Percentiles rank a stretch among this genome's conserved stretches.
These are phyloP conservation scores for Argentina silus DNA, from an alignment of 2,797 vertebrate genomes.

Conservation along the genomic window DNA sequence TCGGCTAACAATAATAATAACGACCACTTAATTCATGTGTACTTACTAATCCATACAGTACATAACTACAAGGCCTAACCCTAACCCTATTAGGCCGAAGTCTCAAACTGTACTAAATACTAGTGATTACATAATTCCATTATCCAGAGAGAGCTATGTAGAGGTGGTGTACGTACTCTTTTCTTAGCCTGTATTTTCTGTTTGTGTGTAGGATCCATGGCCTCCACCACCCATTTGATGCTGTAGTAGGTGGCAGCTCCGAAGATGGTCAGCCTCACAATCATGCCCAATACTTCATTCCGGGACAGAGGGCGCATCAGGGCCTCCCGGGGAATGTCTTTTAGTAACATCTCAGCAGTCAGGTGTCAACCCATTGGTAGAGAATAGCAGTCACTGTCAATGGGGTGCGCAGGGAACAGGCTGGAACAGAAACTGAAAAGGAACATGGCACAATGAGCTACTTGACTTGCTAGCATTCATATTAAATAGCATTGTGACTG, in stretches of 20 bases:
- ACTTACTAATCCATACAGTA: no score
- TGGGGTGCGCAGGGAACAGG: neutral
- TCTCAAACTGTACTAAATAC: no score
- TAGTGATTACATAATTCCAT: neutral
- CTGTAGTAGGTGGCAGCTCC: conserved; percentile 82
- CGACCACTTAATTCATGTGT: no score
- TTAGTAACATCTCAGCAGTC: conserved; percentile 68
- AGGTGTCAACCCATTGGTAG: conserved; percentile 66
- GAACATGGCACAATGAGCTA: neutral
- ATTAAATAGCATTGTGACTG: no score
- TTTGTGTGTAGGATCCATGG: conserved; percentile 80
- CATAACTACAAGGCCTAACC: no score
- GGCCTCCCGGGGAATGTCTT: conserved; percentile 78
- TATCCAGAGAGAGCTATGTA: neutral
- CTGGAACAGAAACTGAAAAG: neutral
- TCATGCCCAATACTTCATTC: conserved; percentile 78
- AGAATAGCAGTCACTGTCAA: neutral
- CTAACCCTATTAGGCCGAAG: no score
- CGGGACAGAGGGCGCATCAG: conserved; percentile 77
- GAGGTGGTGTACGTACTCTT: conserved; percentile 60
- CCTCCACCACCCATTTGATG: conserved; percentile 83
- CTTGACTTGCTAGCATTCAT: no score
- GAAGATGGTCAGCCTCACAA: conserved; percentile 80
- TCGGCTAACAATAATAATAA: no score
- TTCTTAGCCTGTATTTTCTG: conserved; percentile 83